Base-by-base conservation (phyloP, 2,113 vertebrate species). In the Propithecus coquereli region DNA sequence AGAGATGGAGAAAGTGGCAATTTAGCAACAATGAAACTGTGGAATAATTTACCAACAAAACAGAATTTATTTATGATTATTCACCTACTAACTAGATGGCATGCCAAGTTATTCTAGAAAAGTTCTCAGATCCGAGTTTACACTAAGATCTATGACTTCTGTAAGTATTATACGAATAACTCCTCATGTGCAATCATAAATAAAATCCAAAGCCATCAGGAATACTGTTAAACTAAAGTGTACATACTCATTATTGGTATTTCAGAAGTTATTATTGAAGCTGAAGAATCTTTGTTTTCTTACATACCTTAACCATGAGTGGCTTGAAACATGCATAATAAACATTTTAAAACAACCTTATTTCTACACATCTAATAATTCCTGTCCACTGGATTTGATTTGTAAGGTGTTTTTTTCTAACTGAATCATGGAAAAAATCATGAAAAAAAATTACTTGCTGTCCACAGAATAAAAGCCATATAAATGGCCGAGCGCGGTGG, bases 1-100 rank as follows among this genome's bases (percentile, higher is more conserved):
- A 96, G 90, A 97, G 8, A 96, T 63, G 1, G 59, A 96, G 96
- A 96, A 74, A 40, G 11, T 30, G 82, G 27, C 8, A 92, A 95
- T 40, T 97, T 86, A 97, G 70, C n/a, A 4, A 96, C 79, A 96
- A 84, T 54, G 32, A 85, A 92, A 66, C 32, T 74, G 10, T 50
- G 27, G 4, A 84, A 61, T 45, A 92, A 91, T 65, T 94, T 91
- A 65, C 6, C 47, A 34, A 59, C 34, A 83, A 96, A 89, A 94
- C 6, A 92, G 91, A 83, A 94, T 76, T 76, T 88, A 83, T 30
- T 45, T 23, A 87, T 68, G 25, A 85, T 32, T 83, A 59, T 94
- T 86, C 22, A 77, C 18, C 43, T 71, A 87, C 13, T 52, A 23
- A 85, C 13, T 52, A 40, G 2, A 90, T 63, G 23, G 71, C 32